phyloP scores from a whole-genome alignment of 2,888 invertebrate genomes.

The Nomada flava region DNA sequence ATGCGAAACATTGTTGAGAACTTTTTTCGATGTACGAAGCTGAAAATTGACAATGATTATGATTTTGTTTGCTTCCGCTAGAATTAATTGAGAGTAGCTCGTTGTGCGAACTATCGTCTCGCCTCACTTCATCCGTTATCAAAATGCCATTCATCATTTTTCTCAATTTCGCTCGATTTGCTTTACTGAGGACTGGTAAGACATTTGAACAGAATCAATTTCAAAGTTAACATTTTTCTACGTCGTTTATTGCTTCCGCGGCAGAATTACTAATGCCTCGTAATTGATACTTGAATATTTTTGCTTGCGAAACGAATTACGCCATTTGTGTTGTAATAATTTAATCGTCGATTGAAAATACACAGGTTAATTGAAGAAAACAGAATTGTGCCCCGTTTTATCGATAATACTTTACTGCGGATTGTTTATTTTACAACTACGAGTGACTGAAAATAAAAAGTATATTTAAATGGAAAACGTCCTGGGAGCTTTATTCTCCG shows the following conservation, averaged over 20 bases:
- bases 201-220: conserved; percentile 24
- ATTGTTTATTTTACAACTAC: background rate
- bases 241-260: conserved; percentile 9
- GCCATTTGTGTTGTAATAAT: conserved; percentile 22
- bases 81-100: background rate
- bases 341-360: conserved; percentile 12
- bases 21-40: no score
- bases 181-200: background rate
- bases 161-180: background rate
- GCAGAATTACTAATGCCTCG: background rate
- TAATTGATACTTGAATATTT: conserved; percentile 28
- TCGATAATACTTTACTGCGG: no score
- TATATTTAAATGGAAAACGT: background rate
- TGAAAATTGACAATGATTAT: no score
- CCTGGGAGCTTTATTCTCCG: background rate
- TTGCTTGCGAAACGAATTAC: conserved; percentile 4
- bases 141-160: background rate
- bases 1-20: no score
- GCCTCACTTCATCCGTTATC: background rate
- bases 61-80: no score
- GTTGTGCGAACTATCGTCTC: background rate
- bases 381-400: background rate
- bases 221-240: conserved; percentile 24
- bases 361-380: background rate
- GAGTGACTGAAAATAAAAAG: conserved; percentile 1